phyloP scores from a whole-genome alignment of 64 coral and sea anemone species.

The Stichodactyla helianthus region DNA sequence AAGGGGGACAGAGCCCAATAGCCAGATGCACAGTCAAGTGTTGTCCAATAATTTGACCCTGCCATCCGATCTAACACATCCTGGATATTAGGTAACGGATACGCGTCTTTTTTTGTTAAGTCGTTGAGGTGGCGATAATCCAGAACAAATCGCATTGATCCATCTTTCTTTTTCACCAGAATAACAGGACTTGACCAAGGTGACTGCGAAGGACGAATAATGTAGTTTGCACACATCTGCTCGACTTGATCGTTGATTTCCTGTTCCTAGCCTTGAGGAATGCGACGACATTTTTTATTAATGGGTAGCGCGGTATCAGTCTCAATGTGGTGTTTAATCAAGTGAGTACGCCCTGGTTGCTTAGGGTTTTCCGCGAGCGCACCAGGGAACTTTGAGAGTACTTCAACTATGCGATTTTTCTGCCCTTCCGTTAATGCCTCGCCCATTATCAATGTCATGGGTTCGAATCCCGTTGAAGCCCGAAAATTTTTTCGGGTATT shows the following conservation, averaged over 20 bases:
- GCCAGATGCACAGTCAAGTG: slow-evolving; percentile 24
- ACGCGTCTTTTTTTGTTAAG: background rate
- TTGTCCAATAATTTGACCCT: slow-evolving; percentile 25
- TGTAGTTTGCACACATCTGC: slow-evolving; percentile 4
- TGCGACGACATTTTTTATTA: background rate
- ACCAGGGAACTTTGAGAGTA: background rate
- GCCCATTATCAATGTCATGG: no score
- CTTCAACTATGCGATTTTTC: no score
- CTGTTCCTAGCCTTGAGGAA: background rate
- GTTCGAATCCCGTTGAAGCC: no score
- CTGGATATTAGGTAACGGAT: slow-evolving; percentile 13
- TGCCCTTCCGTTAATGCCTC: no score
- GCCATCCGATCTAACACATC: background rate
- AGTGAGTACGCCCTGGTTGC: background rate
- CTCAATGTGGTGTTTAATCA: slow-evolving; percentile 16
- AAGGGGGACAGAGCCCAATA: slow-evolving; percentile 39
- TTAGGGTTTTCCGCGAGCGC: background rate
- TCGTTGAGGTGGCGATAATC: slow-evolving; percentile 35
- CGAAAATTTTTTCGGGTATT: no score
- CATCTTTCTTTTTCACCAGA: slow-evolving; percentile 32
- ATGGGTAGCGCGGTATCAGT: slow-evolving; percentile 11
- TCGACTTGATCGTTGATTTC: slow-evolving; percentile 9
- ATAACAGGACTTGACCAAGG: slow-evolving; percentile 25
- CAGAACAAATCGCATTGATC: slow-evolving; percentile 4
- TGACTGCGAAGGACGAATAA: slow-evolving; percentile 23